phyloP scores from a whole-genome alignment of 2,797 vertebrate genomes.

The Gymnoscopelus braueri region DNA sequence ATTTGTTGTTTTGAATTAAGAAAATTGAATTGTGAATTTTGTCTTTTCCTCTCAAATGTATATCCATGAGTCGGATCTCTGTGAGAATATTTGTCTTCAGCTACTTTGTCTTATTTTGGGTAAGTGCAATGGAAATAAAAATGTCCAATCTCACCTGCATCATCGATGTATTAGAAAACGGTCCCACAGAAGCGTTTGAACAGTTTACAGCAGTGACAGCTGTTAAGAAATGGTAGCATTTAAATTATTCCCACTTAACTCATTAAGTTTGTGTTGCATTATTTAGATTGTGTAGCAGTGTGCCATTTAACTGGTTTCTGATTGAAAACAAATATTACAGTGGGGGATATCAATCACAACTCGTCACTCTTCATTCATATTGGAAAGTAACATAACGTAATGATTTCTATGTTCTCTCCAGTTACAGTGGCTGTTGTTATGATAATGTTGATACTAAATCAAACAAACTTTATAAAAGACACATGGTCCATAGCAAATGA shows the following conservation, averaged over 20 bases:
- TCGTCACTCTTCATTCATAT: neutral
- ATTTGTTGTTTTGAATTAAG: conserved; percentile 20
- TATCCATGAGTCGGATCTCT: conserved; percentile 23
- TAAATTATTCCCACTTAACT: conserved; percentile 28
- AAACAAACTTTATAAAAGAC: too few species aligned
- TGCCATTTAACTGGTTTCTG: conserved; percentile 27
- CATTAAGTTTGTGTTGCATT: conserved; percentile 48
- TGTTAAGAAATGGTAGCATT: conserved; percentile 35
- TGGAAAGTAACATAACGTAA: conserved; percentile 2
- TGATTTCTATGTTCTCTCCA: conserved; percentile 37
- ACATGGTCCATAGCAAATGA: too few species aligned
- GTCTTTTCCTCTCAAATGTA: conserved; percentile 22
- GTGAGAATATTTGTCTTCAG: conserved; percentile 15
- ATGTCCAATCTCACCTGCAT: conserved; percentile 32
- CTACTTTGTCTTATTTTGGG: conserved; percentile 12
- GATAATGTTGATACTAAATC: conserved; percentile 31
- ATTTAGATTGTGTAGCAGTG: conserved; percentile 47
- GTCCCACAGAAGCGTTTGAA: conserved; percentile 15
- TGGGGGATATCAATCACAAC: conserved; percentile 17
- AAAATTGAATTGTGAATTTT: neutral
- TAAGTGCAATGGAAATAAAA: conserved; percentile 62
- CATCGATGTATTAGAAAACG: conserved; percentile 14
- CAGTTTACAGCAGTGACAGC: conserved; percentile 15
- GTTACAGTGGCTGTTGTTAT: conserved; percentile 45
- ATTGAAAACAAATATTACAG: conserved; percentile 23